Evolutionary conservation across 2,113 vertebrate genomes (phyloP).

Genomic region (Equus quagga): DNA sequence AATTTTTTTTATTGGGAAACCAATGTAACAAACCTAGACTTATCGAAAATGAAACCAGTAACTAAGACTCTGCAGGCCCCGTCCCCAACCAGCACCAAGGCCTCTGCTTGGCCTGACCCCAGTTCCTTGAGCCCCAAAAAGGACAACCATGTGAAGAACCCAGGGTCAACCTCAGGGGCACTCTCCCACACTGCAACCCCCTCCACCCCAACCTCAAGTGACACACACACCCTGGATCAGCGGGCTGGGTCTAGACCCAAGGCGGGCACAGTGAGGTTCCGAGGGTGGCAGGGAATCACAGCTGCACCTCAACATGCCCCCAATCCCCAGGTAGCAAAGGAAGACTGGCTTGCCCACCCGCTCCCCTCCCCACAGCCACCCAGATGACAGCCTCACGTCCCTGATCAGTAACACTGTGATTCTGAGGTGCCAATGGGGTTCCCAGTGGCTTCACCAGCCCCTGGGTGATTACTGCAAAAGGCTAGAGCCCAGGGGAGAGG

Average conservation of each 20-base stretch:
- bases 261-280: constrained; percentile 9
- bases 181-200: not conserved
- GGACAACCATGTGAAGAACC: not conserved
- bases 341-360: constrained; percentile 48
- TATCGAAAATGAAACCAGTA: constrained; percentile 78
- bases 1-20: constrained; percentile 79
- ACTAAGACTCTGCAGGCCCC: constrained; percentile 62
- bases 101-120: constrained; percentile 5
- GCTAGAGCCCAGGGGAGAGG: not conserved
- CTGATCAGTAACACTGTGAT: constrained; percentile 77
- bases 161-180: not conserved
- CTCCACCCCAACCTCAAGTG: not conserved
- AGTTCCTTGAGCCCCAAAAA: constrained; percentile 20
- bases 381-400: constrained; percentile 61
- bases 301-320: constrained; percentile 3
- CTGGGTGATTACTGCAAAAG: constrained; percentile 67
- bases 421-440: constrained; percentile 49
- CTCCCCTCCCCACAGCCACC: not conserved
- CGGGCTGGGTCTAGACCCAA: constrained; percentile 10
- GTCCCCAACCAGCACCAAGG: constrained; percentile 63
- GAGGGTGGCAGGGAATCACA: not conserved
- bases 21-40: constrained; percentile 78
- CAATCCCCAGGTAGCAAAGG: constrained; percentile 61
- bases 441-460: not conserved
- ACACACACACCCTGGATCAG: constrained; percentile 15